Percentiles rank a stretch among this genome's conserved stretches.
phyloP scores from a whole-genome alignment of 1,140 invertebrate species.

The Conus betulinus region DNA sequence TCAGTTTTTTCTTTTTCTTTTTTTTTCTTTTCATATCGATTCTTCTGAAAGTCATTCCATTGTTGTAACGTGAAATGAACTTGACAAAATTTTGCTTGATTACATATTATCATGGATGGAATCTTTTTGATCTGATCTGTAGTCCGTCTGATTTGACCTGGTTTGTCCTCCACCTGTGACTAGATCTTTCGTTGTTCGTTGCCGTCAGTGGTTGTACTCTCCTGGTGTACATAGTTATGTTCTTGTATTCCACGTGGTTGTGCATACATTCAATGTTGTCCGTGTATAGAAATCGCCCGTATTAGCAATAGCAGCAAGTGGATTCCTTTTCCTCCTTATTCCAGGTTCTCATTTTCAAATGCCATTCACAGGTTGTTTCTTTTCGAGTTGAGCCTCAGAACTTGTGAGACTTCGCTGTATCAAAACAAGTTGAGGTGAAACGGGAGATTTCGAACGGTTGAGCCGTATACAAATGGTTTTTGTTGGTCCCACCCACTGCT shows the following conservation, averaged over 20 bases:
- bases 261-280: slow-evolving; percentile 2
- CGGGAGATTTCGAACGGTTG: too few relatives aligned
- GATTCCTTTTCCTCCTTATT: not conserved
- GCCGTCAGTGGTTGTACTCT: not conserved
- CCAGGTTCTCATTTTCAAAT: not conserved
- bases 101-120: too few relatives aligned
- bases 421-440: too few relatives aligned
- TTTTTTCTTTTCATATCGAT: not conserved
- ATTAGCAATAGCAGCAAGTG: not conserved
- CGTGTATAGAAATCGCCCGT: not conserved
- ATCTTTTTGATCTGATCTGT: too few relatives aligned
- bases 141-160: too few relatives aligned
- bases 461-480: too few relatives aligned
- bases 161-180: too few relatives aligned
- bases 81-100: too few relatives aligned
- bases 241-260: not conserved
- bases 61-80: not conserved
- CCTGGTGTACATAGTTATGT: not conserved
- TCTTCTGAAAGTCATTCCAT: not conserved
- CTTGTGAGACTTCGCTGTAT: too few relatives aligned
- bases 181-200: too few relatives aligned
- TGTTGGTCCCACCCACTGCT: too few relatives aligned
- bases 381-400: too few relatives aligned
- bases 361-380: not conserved
- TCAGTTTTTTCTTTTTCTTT: not conserved